These are phyloP conservation scores for Brotula barbata DNA, from an alignment of 2,797 vertebrate species.

Conservation along the genomic window DNA sequence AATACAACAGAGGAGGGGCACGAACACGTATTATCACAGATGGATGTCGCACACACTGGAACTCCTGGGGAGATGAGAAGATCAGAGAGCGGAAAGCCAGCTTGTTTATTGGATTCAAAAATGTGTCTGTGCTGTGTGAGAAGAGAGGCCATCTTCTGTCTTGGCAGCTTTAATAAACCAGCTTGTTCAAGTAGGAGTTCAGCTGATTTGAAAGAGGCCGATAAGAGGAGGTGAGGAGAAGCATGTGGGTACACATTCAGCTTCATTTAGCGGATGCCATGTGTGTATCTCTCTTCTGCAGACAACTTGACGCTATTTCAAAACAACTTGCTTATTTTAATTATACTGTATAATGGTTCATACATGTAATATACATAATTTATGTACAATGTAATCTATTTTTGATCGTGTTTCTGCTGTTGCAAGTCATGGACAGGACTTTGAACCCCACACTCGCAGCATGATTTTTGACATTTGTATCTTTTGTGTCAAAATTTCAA, in stretches of 20 bases:
- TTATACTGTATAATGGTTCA: too few relatives aligned
- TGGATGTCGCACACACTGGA: conserved; percentile 35
- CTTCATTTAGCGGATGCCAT: conserved; percentile 4
- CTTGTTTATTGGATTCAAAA: conserved; percentile 31
- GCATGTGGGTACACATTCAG: not conserved
- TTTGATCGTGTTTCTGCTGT: too few relatives aligned
- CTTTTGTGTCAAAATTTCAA: too few relatives aligned
- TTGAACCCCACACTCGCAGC: too few relatives aligned
- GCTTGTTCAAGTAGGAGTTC: conserved; percentile 28
- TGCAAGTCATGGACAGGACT: too few relatives aligned
- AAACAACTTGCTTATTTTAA: too few relatives aligned
- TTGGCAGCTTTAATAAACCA: conserved; percentile 40
- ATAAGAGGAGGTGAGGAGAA: conserved; percentile 23
- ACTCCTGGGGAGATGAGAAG: conserved; percentile 34
- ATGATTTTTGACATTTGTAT: too few relatives aligned
- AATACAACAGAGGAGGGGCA: conserved; percentile 16
- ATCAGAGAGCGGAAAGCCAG: conserved; percentile 1
- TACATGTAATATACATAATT: too few relatives aligned
- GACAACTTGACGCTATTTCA: too few relatives aligned
- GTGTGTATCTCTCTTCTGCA: too few relatives aligned
- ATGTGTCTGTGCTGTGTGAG: conserved; percentile 29
- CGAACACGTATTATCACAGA: conserved; percentile 43
- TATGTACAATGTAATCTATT: too few relatives aligned
- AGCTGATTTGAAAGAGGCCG: conserved; percentile 26
- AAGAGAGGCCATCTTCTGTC: conserved; percentile 34